Evolutionary conservation across 2,113 vertebrate genomes (phyloP).

Genomic region (Monopterus albus): DNA sequence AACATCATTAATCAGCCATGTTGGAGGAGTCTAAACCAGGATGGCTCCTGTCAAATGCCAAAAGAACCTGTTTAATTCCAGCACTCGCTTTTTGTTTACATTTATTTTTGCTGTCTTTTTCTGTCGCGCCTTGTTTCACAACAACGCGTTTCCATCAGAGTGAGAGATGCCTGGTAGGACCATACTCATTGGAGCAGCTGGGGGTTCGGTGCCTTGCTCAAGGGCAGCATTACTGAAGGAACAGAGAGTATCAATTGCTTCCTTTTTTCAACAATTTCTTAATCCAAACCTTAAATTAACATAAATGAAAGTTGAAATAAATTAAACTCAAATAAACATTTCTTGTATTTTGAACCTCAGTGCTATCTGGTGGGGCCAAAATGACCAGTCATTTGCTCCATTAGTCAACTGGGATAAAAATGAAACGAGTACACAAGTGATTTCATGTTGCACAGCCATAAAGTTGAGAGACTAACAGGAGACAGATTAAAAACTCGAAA

Average conservation of each 20-base stretch:
- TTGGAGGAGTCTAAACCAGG: slow-evolving; percentile 58
- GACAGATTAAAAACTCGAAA: no score
- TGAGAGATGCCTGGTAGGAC: no score
- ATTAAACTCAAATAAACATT: no score
- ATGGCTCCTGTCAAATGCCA: slow-evolving; percentile 62
- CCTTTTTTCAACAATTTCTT: no score
- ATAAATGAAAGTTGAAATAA: no score
- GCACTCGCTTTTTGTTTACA: slow-evolving; percentile 10
- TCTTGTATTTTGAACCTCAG: no score
- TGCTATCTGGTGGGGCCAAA: no score
- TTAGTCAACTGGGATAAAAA: no score
- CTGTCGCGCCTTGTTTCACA: not conserved
- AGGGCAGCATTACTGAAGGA: not conserved
- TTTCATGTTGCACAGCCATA: not conserved
- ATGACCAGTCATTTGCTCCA: no score
- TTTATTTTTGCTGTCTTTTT: slow-evolving; percentile 20
- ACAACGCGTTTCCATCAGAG: not conserved
- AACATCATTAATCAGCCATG: slow-evolving; percentile 70
- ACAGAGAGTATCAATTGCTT: no score
- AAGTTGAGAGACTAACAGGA: not conserved
- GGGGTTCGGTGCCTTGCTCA: slow-evolving; percentile 1
- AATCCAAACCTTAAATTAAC: no score
- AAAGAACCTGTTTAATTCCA: slow-evolving; percentile 49
- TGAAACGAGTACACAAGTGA: no score
- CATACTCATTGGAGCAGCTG: not conserved